phyloP scores from a whole-genome alignment of 2,797 vertebrate genomes.

The Propithecus deckenii region DNA sequence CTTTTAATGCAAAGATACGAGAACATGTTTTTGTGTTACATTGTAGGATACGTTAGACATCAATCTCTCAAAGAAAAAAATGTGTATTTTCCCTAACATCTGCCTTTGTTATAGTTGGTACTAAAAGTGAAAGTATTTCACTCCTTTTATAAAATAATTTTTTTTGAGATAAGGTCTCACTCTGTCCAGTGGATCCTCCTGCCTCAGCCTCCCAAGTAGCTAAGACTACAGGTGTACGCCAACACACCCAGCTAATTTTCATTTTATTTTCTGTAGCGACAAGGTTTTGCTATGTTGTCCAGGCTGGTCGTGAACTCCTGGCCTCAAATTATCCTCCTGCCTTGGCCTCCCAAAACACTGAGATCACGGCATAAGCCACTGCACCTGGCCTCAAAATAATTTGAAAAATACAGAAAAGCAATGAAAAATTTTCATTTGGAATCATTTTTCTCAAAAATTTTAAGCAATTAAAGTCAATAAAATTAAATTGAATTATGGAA shows the following conservation, averaged over 20 bases:
- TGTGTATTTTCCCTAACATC: background rate
- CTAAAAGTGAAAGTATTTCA: constrained; percentile 42
- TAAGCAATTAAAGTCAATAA: constrained; percentile 13
- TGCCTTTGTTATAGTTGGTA: constrained; percentile 34
- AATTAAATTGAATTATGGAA: constrained; percentile 30
- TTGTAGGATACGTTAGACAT: constrained; percentile 23
- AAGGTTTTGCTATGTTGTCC: background rate
- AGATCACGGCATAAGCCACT: background rate
- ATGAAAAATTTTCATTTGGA: constrained; percentile 35
- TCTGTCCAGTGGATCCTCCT: background rate
- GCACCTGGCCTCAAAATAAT: background rate
- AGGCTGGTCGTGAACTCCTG: background rate
- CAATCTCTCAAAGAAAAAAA: constrained; percentile 36
- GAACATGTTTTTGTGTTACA: background rate
- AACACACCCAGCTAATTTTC: background rate
- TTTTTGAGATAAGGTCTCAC: background rate
- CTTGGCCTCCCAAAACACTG: background rate
- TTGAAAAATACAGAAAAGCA: constrained; percentile 12
- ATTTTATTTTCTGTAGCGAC: background rate
- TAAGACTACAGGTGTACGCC: background rate
- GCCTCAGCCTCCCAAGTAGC: background rate
- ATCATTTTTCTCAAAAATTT: constrained; percentile 34
- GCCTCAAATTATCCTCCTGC: background rate
- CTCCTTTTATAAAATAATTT: background rate
- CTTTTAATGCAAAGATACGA: constrained; percentile 2